Percentiles rank a stretch among this genome's conserved stretches.
Conservation (phyloP, 64 coral and sea anemone species). For the Porites lutea region DNA sequence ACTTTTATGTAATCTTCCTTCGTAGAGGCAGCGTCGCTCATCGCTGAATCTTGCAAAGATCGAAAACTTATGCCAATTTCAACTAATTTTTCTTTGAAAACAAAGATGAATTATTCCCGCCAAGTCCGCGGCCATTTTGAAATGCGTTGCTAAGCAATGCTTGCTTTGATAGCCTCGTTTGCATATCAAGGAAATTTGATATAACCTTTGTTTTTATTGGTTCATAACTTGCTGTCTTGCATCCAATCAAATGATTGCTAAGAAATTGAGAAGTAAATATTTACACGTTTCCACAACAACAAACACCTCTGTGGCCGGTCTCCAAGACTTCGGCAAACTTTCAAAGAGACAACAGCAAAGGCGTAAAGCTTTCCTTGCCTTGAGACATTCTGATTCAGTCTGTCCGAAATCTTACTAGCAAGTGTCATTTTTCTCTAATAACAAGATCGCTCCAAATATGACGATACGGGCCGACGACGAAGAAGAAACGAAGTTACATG, state of each 20-base stretch:
- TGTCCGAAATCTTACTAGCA: neutral
- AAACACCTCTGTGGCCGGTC: neutral
- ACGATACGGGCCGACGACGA: conserved; percentile 65
- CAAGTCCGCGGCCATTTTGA: conserved; percentile 47
- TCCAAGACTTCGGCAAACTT: neutral
- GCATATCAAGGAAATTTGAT: neutral
- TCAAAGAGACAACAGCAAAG: neutral
- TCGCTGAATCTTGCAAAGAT: neutral
- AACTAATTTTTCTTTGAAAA: neutral
- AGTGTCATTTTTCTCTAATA: neutral
- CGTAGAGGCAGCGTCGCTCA: conserved; percentile 83
- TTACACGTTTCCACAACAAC: conserved; percentile 58
- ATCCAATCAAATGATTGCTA: neutral
- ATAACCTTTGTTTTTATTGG: conserved; percentile 45
- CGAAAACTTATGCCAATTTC: neutral
- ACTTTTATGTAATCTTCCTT: conserved; percentile 82
- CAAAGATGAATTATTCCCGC: neutral
- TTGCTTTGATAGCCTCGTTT: neutral
- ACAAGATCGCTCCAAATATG: conserved; percentile 44
- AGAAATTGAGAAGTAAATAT: conserved; percentile 62
- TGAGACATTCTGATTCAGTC: neutral
- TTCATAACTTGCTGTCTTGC: neutral
- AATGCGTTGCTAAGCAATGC: conserved; percentile 29
- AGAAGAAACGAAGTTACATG: conserved; percentile 71
- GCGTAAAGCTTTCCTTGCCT: neutral